Base-by-base conservation (phyloP, 2,888 invertebrate genomes). In the Mythimna loreyi region DNA sequence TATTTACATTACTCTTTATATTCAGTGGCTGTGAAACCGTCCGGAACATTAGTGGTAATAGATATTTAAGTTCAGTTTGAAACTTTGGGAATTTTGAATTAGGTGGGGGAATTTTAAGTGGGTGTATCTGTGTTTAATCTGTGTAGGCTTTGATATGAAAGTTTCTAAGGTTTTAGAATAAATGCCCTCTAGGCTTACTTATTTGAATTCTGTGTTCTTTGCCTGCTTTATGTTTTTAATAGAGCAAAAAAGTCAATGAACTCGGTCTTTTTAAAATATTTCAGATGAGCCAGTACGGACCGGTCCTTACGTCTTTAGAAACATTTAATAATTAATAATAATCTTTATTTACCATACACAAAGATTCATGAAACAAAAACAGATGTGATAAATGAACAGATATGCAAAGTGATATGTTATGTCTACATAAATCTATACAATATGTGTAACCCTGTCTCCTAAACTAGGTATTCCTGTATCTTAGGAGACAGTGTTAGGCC, bases 1-100 rank as follows among this genome's bases (percentile, higher is more conserved):
- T 72, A 82, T 65, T 70, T 82, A 75, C 72, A 80, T 80, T 71
- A 80, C 80, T 78, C 65, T 80, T 78, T 76, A 78, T 62, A 76
- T 80, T 58, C 23, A 55, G 28, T 21, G 53, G 63, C 50, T 61
- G 66, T 21, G 63, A 67, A 55, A 70, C 11, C 43, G 53, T 28
- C 9, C 8, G 19, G 57, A 40, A 30, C 47, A 58, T 68, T 67
- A 75, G 60, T 55, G 47, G 60, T 75, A 75, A 80, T 80, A 76
- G 57, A 63, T 55, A 56, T 64, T 40, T 23, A 25, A 60, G 30
- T 55, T 66, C 40, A 2, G 47, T 53, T 72, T 59, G 13, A 7
- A 56, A 64, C 13, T 63, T 11, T 40, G 40, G 47, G 19, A n/a
- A 25, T 11, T 47, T 33, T 47, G 53, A 67, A 25, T 67, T 16